Evolutionary conservation across 2,888 invertebrate genomes (phyloP).

Genomic region (Caenorhabditis sulstoni): DNA sequence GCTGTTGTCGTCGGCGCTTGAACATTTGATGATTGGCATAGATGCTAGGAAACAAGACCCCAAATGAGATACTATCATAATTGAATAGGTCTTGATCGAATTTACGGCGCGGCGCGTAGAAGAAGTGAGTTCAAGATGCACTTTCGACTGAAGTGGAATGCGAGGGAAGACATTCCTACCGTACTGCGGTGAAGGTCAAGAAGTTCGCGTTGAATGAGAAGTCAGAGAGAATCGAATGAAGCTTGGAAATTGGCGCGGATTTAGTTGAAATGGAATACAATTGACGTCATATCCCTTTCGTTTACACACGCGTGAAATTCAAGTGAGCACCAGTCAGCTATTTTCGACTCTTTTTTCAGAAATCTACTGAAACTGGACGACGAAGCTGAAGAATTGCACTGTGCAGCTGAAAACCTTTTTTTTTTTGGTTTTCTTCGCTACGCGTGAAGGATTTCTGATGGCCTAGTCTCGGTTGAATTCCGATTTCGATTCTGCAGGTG

Average conservation of each 20-base stretch:
- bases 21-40: constrained; percentile 41
- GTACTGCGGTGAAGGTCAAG: no score
- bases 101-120: neutral
- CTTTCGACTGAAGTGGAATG: constrained; percentile 2
- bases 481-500: no score
- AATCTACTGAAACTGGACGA: neutral
- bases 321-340: neutral
- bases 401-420: no score
- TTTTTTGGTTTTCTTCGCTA: no score
- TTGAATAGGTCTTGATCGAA: constrained; percentile 43
- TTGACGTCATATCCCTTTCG: constrained; percentile 47
- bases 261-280: constrained; percentile 39
- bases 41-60: constrained; percentile 12
- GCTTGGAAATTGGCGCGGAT: constrained; percentile 1
- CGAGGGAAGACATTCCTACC: neutral
- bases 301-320: constrained; percentile 48
- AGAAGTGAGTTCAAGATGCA: constrained; percentile 23
- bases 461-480: no score
- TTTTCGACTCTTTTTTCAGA: neutral
- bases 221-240: neutral
- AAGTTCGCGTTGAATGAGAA: neutral
- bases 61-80: constrained; percentile 14
- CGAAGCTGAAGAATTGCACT: neutral
- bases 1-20: neutral
- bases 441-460: no score